Base-by-base conservation (phyloP, 2,888 invertebrate species). In the Cephus nigrinus region DNA sequence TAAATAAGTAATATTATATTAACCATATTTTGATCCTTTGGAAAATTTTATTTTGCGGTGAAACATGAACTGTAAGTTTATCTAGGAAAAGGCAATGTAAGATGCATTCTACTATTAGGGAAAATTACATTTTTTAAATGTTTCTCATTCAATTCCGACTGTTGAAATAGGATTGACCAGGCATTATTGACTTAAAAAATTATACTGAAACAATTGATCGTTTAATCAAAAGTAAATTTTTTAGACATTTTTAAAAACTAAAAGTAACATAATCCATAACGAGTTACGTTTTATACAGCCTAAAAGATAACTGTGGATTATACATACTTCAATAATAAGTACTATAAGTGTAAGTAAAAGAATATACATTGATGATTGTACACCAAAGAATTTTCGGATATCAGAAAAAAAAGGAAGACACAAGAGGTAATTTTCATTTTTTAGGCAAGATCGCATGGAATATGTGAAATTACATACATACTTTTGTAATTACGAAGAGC, bases 391-490 rank as follows among this genome's bases (percentile, higher is more conserved):
- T 55, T 34, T 33, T 11, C 4, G 75, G 30, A 23, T 33, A 31
- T 69, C 32, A 69, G n/a, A 23, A 34, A 34, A 34, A 75, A 75
- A 81, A 84, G 78, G 80, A 85, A 84, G 78, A 82, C 83, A 78
- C 31, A 77, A 79, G 76, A 75, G 78, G 34, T 80, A 82, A 81
- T 77, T 81, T 86, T 83, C 73, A 84, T 68, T 85, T 83, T 86
- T 86, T 55, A 55, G 23, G 55, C 23, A 55, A 55, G 23, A 55
- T 55, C 55, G 55, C 55, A 55, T 55, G 55, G 55, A 55, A 23
- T 55, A 55, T 23, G 23, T 55, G 55, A 15, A 55, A 55, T 15
- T 15, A 40, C 36, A 5, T 23, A 40, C 23, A 40, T 40, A 23
- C 40, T 4, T 9, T 55, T 55, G 55, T 55, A 23, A 23, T 55